phyloP scores from a whole-genome alignment of 2,888 invertebrate species.

The Phania funesta region DNA sequence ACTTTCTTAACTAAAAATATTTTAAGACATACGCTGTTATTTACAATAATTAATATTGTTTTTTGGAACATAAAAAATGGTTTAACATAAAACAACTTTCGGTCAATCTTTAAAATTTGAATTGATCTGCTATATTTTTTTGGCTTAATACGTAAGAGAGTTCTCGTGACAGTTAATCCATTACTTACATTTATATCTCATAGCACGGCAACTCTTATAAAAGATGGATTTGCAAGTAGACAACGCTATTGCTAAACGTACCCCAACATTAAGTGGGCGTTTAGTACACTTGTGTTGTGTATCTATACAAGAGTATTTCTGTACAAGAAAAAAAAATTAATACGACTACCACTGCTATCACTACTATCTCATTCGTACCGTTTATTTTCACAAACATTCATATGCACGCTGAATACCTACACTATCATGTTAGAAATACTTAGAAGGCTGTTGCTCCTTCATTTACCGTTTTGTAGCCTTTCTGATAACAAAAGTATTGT shows the following conservation, averaged over 20 bases:
- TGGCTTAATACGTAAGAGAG: too few relatives aligned
- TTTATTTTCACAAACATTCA: not conserved
- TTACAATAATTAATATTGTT: too few relatives aligned
- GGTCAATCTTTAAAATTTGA: too few relatives aligned
- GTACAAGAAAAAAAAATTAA: not conserved
- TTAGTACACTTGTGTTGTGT: conserved; percentile 18
- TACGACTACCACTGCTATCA: conserved; percentile 1
- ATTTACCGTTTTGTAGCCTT: conserved; percentile 47
- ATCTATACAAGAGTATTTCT: not conserved
- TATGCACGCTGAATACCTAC: not conserved
- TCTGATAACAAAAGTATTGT: conserved; percentile 37
- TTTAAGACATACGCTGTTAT: too few relatives aligned
- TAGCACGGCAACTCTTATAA: conserved; percentile 12
- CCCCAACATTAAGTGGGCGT: conserved; percentile 40
- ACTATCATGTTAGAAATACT: conserved; percentile 31
- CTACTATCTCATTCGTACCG: not conserved
- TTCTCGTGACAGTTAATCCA: too few relatives aligned
- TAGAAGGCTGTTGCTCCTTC: conserved; percentile 62
- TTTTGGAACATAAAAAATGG: too few relatives aligned
- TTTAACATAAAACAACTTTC: too few relatives aligned
- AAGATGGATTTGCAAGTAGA: not conserved
- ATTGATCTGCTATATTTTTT: too few relatives aligned
- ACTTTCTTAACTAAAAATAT: too few relatives aligned
- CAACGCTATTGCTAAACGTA: conserved; percentile 17
- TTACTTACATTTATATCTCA: too few relatives aligned